Conservation (phyloP, 2,113 vertebrate genomes). For the Rhizomys pruinosus region DNA sequence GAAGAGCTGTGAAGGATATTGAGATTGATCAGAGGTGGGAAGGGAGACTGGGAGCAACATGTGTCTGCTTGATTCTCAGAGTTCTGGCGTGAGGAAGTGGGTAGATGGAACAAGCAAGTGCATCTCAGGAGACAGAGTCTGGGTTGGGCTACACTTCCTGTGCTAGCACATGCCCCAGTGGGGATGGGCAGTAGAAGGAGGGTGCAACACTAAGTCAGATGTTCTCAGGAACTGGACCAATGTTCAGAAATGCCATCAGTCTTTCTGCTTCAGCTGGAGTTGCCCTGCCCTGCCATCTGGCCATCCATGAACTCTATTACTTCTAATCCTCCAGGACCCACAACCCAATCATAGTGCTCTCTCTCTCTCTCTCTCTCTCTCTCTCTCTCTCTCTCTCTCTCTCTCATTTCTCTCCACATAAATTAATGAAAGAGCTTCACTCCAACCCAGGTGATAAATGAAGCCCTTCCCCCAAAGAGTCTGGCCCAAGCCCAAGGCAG, state of each 20-base stretch:
- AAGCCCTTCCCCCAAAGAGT: constrained; percentile 66
- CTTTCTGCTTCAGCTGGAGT: background rate
- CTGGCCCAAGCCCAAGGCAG: constrained; percentile 62
- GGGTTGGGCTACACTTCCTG: background rate
- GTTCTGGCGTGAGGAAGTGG: background rate
- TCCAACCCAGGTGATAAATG: constrained; percentile 67
- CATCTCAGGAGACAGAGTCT: background rate
- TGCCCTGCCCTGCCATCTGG: background rate
- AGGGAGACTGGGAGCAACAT: background rate
- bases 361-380: background rate
- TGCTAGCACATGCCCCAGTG: too few relatives aligned
- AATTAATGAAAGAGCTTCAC: constrained; percentile 43
- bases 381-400: background rate
- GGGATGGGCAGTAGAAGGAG: background rate
- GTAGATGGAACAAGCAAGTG: background rate
- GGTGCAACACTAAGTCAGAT: background rate
- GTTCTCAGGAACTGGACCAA: background rate
- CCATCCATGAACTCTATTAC: background rate
- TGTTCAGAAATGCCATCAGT: background rate
- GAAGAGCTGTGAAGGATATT: background rate
- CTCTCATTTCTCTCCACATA: constrained; percentile 15
- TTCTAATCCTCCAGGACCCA: background rate
- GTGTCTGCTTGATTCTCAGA: background rate
- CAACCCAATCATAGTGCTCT: too few relatives aligned
- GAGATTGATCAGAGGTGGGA: background rate